A percentile compares a stretch with the other conserved stretches of the same genome.
Evolutionary conservation across 2,888 invertebrate genomes (phyloP).

Genomic region (Mesochorus sp.): DNA sequence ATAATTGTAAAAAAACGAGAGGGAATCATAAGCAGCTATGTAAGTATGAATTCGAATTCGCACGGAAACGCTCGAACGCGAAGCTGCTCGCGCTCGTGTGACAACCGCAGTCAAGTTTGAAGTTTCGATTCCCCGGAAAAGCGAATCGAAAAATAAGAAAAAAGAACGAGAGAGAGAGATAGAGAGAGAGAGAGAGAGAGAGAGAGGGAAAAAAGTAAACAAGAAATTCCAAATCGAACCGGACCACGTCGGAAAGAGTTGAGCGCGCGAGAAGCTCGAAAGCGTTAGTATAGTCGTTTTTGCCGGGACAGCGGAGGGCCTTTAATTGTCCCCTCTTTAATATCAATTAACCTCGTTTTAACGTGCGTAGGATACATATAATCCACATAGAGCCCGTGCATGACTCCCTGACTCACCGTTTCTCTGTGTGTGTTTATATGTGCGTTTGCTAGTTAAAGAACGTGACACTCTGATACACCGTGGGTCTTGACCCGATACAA

Average conservation of each 20-base stretch:
- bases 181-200: conserved; percentile 12
- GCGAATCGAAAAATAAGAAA: conserved; percentile 7
- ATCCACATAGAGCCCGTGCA: conserved; percentile 17
- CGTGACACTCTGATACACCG: conserved; percentile 70
- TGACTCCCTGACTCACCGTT: conserved; percentile 66
- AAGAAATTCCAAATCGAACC: conserved; percentile 67
- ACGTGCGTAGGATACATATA: conserved; percentile 58
- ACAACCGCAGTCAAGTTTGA: too few species aligned
- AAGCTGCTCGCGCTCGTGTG: too few species aligned
- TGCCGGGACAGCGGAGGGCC: conserved; percentile 46
- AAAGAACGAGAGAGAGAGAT: conserved; percentile 4
- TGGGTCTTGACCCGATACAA: conserved; percentile 63
- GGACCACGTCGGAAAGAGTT: conserved; percentile 66
- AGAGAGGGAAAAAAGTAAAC: conserved; percentile 10
- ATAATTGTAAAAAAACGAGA: too few species aligned
- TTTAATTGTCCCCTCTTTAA: conserved; percentile 73
- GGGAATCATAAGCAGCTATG: too few species aligned
- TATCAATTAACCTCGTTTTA: conserved; percentile 75
- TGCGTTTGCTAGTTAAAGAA: conserved; percentile 55
- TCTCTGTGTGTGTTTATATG: conserved; percentile 6
- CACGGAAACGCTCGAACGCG: conserved; percentile 6
- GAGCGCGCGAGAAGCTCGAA: conserved; percentile 48
- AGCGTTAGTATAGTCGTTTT: background rate
- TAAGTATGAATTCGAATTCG: conserved; percentile 19
- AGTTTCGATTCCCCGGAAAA: too few species aligned